phyloP scores from a whole-genome alignment of 2,888 invertebrate genomes.

The Tethea ocularis region DNA sequence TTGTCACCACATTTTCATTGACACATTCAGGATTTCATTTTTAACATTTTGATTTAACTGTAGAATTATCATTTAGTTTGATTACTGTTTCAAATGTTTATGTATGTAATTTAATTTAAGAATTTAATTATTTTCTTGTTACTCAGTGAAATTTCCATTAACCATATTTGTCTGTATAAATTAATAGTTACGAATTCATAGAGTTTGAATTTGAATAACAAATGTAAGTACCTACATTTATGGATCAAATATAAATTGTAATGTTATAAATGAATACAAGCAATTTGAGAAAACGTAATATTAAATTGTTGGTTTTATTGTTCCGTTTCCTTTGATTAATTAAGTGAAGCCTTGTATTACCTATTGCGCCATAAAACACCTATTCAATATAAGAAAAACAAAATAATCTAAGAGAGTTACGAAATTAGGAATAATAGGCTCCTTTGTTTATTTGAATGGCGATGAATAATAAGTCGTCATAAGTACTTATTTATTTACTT shows the following conservation, averaged over 20 bases:
- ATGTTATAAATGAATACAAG: conserved; percentile 72
- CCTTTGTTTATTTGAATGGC: conserved; percentile 7
- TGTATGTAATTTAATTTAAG: too few species aligned
- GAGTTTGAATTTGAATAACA: conserved; percentile 25
- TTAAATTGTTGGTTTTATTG: conserved; percentile 62
- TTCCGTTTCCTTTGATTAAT: conserved; percentile 7
- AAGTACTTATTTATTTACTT: too few species aligned
- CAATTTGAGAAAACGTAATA: conserved; percentile 75
- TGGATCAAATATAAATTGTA: conserved; percentile 61
- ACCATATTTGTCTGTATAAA: conserved; percentile 13
- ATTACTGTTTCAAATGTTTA: too few species aligned
- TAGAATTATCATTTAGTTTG: background rate
- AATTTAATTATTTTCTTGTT: too few species aligned
- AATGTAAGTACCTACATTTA: conserved; percentile 41
- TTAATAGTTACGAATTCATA: conserved; percentile 32
- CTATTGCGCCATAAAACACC: conserved; percentile 9
- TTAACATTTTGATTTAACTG: background rate
- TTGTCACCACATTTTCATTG: background rate
- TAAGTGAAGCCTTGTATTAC: conserved; percentile 1
- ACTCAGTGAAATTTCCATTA: background rate
- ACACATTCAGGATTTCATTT: background rate
- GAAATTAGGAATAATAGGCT: conserved; percentile 10
- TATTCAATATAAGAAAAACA: conserved; percentile 15
- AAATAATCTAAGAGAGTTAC: background rate
- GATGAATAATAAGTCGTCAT: too few species aligned